Conservation (phyloP, 1,140 invertebrate species). For the Drosophila repletoides region DNA sequence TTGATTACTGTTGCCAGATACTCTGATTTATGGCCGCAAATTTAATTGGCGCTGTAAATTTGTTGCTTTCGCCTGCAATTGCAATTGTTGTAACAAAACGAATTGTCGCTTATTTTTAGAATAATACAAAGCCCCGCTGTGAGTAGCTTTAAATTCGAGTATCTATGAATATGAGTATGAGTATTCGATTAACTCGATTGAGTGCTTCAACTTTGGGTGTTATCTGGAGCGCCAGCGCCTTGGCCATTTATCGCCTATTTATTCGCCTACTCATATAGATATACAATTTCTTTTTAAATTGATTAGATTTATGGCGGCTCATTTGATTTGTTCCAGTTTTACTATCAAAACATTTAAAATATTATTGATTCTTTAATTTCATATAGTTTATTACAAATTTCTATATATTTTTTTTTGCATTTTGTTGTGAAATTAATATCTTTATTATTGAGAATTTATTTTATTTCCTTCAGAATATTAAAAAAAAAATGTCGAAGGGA, state of each 20-base stretch:
- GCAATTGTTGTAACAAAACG: slow-evolving; percentile 60
- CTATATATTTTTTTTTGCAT: neutral
- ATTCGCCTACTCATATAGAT: neutral
- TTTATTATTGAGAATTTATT: too few species aligned
- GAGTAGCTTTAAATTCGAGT: slow-evolving; percentile 9
- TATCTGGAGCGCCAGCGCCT: slow-evolving; percentile 31
- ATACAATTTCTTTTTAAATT: slow-evolving; percentile 31
- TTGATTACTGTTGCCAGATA: slow-evolving; percentile 54
- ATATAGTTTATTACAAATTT: neutral
- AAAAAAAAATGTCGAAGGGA: too few species aligned
- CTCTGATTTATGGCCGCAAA: slow-evolving; percentile 56
- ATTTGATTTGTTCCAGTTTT: slow-evolving; percentile 23
- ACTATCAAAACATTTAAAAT: slow-evolving; percentile 5
- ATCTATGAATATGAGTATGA: too few species aligned
- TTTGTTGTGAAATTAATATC: neutral
- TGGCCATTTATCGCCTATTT: slow-evolving; percentile 23
- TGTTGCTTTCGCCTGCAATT: slow-evolving; percentile 58
- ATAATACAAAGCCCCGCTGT: too few species aligned
- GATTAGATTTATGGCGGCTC: slow-evolving; percentile 44
- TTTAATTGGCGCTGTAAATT: slow-evolving; percentile 68
- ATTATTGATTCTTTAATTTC: neutral
- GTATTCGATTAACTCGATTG: neutral
- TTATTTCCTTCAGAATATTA: too few species aligned
- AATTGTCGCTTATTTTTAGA: slow-evolving; percentile 33
- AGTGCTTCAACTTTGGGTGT: neutral